Evolutionary conservation across 37 sponge, comb jelly and placozoan species (phyloP).

Genomic region (Ianthella basta): DNA sequence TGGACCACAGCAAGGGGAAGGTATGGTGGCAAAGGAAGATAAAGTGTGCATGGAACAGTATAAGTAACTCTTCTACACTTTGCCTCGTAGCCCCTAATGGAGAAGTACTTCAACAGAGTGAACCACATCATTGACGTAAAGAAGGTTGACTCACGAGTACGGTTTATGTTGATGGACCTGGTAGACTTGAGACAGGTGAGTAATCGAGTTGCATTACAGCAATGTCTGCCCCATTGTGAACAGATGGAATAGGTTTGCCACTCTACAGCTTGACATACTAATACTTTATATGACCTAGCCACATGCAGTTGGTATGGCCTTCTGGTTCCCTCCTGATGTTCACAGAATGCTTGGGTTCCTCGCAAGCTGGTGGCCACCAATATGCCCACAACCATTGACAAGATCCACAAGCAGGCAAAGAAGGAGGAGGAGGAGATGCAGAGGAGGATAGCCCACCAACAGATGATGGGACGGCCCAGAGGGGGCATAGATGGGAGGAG

Average conservation of each 20-base stretch:
- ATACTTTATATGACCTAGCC: no score
- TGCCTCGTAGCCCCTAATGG: conserved; percentile 64
- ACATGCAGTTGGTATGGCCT: no score
- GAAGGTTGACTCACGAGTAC: conserved; percentile 57
- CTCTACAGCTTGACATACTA: no score
- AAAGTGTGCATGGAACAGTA: not conserved
- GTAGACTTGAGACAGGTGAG: conserved; percentile 55
- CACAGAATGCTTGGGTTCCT: conserved; percentile 13
- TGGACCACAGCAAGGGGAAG: conserved; percentile 73
- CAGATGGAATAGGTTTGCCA: no score
- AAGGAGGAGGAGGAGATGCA: not conserved
- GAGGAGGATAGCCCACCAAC: not conserved
- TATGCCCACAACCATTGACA: conserved; percentile 21
- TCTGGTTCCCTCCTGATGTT: not conserved
- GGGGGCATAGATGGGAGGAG: no score
- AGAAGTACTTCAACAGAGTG: conserved; percentile 67
- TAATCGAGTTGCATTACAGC: not conserved
- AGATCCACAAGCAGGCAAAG: conserved; percentile 14
- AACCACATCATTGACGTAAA: conserved; percentile 63
- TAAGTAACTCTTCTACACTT: not conserved
- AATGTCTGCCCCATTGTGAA: no score
- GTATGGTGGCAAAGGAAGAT: conserved; percentile 13
- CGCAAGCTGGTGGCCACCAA: conserved; percentile 1
- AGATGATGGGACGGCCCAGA: no score
- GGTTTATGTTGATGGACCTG: conserved; percentile 82